Evolutionary conservation across 2,113 vertebrate species (phyloP).

Genomic region (Gnathonemus echidnorhynchus): DNA sequence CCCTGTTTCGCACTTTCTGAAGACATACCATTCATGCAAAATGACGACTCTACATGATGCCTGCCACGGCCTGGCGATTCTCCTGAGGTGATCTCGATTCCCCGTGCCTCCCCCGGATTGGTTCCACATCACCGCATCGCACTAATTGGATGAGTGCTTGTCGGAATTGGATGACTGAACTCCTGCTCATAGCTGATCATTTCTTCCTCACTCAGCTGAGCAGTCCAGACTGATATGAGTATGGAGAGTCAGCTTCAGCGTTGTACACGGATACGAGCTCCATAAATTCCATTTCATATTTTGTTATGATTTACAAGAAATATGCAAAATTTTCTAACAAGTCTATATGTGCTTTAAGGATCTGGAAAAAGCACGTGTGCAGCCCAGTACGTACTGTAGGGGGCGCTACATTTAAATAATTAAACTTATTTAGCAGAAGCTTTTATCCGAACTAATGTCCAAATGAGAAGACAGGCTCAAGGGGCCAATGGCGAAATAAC

Average conservation of each 20-base stretch:
- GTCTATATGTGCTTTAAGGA: neutral
- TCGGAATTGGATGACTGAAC: neutral
- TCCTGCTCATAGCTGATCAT: neutral
- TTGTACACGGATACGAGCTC: neutral
- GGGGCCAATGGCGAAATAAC: neutral
- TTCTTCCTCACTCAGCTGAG: neutral
- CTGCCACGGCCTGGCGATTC: neutral
- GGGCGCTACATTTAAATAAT: neutral
- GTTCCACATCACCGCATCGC: neutral
- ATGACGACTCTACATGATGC: neutral
- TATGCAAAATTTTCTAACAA: neutral
- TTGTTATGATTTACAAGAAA: neutral
- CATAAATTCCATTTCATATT: neutral
- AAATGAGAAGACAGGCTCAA: neutral
- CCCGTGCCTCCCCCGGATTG: neutral
- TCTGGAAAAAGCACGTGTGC: neutral
- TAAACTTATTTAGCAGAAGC: neutral
- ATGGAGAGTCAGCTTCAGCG: neutral
- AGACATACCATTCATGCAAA: neutral
- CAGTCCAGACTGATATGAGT: neutral
- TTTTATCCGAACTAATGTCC: neutral
- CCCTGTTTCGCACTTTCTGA: neutral
- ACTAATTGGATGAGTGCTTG: neutral
- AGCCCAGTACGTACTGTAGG: neutral
- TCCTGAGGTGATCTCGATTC: neutral